phyloP scores from a whole-genome alignment of 2,797 vertebrate genomes.

The Anguilla anguilla region DNA sequence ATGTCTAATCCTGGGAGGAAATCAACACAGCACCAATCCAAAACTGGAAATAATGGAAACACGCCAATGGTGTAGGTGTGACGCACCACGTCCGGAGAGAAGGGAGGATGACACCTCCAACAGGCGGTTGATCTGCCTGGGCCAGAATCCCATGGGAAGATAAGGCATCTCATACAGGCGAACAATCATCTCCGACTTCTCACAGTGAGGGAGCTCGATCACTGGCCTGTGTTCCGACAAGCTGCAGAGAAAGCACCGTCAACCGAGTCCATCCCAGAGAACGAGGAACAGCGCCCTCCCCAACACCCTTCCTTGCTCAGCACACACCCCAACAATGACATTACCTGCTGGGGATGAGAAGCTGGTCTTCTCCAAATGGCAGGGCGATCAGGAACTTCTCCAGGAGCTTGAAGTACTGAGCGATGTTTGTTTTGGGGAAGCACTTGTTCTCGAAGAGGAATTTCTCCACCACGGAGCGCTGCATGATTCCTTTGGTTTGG shows the following conservation, averaged over 20 bases:
- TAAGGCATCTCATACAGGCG: slow-evolving; percentile 96
- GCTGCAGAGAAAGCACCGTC: slow-evolving; percentile 63
- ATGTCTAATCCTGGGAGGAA: not conserved
- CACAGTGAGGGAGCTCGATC: slow-evolving; percentile 91
- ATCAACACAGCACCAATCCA: not conserved
- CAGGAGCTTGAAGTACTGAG: slow-evolving; percentile 89
- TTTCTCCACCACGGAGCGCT: slow-evolving; percentile 82
- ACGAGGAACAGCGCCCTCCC: not conserved
- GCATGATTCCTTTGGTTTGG: slow-evolving; percentile 83
- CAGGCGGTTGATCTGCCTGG: slow-evolving; percentile 87
- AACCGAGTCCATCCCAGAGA: not conserved
- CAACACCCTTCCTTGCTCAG: not conserved
- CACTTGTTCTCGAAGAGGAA: slow-evolving; percentile 82
- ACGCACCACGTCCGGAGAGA: slow-evolving; percentile 84
- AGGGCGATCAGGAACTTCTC: slow-evolving; percentile 96
- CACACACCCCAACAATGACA: not conserved
- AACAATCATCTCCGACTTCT: slow-evolving; percentile 92
- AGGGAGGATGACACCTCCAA: slow-evolving; percentile 89
- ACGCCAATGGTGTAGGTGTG: not conserved
- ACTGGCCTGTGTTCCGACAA: slow-evolving; percentile 87
- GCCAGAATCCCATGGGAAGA: slow-evolving; percentile 98
- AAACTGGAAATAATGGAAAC: not conserved
- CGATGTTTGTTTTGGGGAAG: slow-evolving; percentile 85
- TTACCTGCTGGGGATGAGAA: slow-evolving; percentile 93
- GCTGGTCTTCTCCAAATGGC: slow-evolving; percentile 86